Conservation (phyloP, 1,140 invertebrate genomes). For the Eriosoma lanigerum region DNA sequence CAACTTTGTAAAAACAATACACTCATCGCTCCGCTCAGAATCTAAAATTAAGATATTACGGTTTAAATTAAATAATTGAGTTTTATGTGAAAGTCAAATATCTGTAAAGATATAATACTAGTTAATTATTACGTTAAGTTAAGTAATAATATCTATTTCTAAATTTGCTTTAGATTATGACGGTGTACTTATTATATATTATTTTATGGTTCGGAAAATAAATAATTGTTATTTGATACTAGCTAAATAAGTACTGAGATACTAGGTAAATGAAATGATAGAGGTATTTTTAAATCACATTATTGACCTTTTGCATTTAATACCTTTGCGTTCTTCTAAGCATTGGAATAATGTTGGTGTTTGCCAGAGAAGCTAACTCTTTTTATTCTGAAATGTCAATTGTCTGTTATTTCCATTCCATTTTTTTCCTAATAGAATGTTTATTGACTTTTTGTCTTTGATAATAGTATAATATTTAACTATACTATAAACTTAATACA, state of each 20-base stretch:
- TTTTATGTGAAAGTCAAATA: no score
- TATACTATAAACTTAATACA: not conserved
- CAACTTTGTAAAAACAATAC: no score
- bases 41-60: no score
- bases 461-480: not conserved
- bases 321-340: slow-evolving; percentile 10
- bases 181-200: not conserved
- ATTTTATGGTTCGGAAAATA: not conserved
- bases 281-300: slow-evolving; percentile 20
- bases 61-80: no score
- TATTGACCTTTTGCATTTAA: slow-evolving; percentile 46
- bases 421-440: not conserved
- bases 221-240: slow-evolving; percentile 11
- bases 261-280: not conserved
- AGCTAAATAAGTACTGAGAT: not conserved
- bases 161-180: no score
- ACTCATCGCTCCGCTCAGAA: no score
- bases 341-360: slow-evolving; percentile 13
- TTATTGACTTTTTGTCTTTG: not conserved
- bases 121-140: no score
- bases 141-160: no score
- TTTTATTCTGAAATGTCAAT: slow-evolving; percentile 37
- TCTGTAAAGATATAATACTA: no score
- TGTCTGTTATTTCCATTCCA: slow-evolving; percentile 5
- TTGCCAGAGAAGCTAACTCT: slow-evolving; percentile 17